Percentiles rank a stretch among this genome's conserved stretches.
Conservation (phyloP, 1,140 invertebrate genomes). For the Latrodectus geometricus region DNA sequence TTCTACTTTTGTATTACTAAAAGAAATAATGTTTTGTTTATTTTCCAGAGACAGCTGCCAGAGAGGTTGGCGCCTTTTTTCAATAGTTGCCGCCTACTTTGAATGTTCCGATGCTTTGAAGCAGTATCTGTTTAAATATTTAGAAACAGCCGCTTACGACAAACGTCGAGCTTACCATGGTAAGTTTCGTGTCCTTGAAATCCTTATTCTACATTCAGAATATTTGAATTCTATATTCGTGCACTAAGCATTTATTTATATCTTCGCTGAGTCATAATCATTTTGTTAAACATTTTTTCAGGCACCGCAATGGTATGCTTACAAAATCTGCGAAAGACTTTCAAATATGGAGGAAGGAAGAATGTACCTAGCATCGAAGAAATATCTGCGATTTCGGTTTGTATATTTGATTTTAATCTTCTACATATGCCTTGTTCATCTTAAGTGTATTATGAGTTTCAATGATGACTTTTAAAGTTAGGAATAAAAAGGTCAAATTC, state of each 20-base stretch:
- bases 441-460: too few species aligned
- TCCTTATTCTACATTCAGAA: too few species aligned
- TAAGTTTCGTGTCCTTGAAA: constrained; percentile 62
- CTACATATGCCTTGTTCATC: too few species aligned
- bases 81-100: constrained; percentile 96
- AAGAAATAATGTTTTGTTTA: background rate
- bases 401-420: constrained; percentile 44
- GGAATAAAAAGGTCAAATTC: too few species aligned
- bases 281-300: constrained; percentile 63
- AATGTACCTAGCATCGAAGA: constrained; percentile 96
- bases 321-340: constrained; percentile 94
- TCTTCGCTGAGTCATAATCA: background rate
- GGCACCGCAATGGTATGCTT: constrained; percentile 93
- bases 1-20: background rate
- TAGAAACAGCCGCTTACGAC: constrained; percentile 95
- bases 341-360: constrained; percentile 96
- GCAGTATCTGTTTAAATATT: constrained; percentile 95
- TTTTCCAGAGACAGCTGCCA: constrained; percentile 83
- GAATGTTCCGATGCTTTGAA: constrained; percentile 91
- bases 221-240: too few species aligned
- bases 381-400: constrained; percentile 87
- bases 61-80: constrained; percentile 96
- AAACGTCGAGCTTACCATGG: constrained; percentile 85
- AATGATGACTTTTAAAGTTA: too few species aligned
- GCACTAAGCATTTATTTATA: too few species aligned